Percentiles rank a stretch among this genome's conserved stretches.
Evolutionary conservation across 2,113 vertebrate genomes (phyloP).

Genomic region (Galemys pyrenaicus): DNA sequence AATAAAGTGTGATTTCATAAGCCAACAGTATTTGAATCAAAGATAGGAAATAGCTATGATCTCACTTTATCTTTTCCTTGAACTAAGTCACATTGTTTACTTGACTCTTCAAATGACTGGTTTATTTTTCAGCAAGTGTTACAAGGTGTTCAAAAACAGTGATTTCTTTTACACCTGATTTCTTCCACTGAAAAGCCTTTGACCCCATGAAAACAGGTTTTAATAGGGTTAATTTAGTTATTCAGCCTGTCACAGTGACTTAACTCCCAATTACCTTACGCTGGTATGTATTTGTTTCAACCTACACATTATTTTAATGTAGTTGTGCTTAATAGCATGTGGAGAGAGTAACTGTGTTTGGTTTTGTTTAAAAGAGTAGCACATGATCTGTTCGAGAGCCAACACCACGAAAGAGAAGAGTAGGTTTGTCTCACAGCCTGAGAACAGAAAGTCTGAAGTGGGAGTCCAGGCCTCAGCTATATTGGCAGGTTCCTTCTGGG

Average conservation of each 20-base stretch:
- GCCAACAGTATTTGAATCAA: background rate
- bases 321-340: slow-evolving; percentile 63
- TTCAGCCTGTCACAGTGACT: slow-evolving; percentile 51
- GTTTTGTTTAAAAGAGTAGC: slow-evolving; percentile 47
- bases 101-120: slow-evolving; percentile 35
- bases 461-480: background rate
- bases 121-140: slow-evolving; percentile 51
- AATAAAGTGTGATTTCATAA: slow-evolving; percentile 3
- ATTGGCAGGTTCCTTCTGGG: background rate
- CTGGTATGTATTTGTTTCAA: slow-evolving; percentile 45
- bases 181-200: slow-evolving; percentile 55
- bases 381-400: background rate
- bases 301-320: slow-evolving; percentile 64
- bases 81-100: slow-evolving; percentile 47
- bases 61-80: slow-evolving; percentile 37
- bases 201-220: slow-evolving; percentile 63
- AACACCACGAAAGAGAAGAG: background rate
- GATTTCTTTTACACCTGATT: slow-evolving; percentile 66
- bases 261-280: slow-evolving; percentile 63
- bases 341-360: slow-evolving; percentile 51
- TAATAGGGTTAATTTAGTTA: slow-evolving; percentile 72
- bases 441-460: background rate
- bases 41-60: background rate
- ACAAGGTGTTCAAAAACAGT: slow-evolving; percentile 41
- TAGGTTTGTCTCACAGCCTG: background rate